These are phyloP conservation scores for Xiphophorus hellerii DNA, from an alignment of 2,113 vertebrate species.

Conservation along the genomic window DNA sequence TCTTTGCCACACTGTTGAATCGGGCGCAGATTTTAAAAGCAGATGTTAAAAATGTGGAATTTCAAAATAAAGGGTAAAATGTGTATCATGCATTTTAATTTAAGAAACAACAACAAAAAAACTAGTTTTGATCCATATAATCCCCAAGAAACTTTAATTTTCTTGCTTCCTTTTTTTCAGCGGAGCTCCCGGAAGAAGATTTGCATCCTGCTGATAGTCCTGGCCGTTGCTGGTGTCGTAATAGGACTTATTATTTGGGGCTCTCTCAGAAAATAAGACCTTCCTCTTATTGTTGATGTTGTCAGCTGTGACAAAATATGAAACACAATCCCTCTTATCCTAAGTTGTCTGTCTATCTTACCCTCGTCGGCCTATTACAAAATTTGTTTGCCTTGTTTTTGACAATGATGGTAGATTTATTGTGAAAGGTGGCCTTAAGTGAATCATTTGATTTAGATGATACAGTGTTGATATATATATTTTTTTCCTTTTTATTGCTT, in stretches of 20 bases:
- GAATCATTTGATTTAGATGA: background rate
- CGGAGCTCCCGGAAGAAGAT: slow-evolving; percentile 94
- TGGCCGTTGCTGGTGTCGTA: slow-evolving; percentile 77
- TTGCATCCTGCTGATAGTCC: slow-evolving; percentile 86
- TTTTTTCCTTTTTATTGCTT: background rate
- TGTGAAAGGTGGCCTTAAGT: background rate
- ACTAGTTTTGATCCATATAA: background rate
- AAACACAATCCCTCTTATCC: background rate
- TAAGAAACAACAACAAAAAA: background rate
- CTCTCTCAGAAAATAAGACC: slow-evolving; percentile 9
- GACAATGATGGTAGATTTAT: slow-evolving; percentile 7
- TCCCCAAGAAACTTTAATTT: background rate
- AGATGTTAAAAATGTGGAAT: too few species aligned
- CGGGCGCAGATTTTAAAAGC: too few species aligned
- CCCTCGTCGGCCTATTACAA: background rate
- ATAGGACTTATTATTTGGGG: slow-evolving; percentile 86
- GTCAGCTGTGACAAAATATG: slow-evolving; percentile 4
- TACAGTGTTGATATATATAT: background rate
- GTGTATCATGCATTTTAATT: too few species aligned
- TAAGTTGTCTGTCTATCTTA: background rate
- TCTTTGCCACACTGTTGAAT: too few species aligned
- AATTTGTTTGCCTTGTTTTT: background rate
- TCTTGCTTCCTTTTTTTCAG: slow-evolving; percentile 67
- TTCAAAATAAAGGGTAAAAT: too few species aligned
- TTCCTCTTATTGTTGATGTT: background rate